Conservation (phyloP, 1,140 invertebrate species). For the Odontomachus brunneus region DNA sequence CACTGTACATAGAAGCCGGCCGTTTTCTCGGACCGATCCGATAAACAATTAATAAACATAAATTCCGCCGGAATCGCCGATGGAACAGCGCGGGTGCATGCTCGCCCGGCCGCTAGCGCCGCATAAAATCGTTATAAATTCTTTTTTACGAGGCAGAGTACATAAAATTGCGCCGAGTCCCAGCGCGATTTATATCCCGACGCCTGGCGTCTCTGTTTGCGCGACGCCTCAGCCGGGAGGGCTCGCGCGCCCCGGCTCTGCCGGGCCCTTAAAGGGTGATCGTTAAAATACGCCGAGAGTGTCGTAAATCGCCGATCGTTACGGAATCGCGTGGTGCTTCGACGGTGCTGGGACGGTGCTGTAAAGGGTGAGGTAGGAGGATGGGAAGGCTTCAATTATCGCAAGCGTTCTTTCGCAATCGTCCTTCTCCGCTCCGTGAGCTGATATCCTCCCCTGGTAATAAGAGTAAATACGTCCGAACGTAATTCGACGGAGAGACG, state of each 20-base stretch:
- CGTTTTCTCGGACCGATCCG: conserved; percentile 51
- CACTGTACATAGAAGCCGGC: conserved; percentile 25
- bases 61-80: conserved; percentile 50
- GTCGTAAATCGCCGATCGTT: conserved; percentile 67
- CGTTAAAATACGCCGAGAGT: conserved; percentile 60
- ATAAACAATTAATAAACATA: conserved; percentile 63
- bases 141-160: conserved; percentile 61
- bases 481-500: conserved; percentile 27
- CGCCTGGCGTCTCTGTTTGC: conserved; percentile 48
- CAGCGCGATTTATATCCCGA: conserved; percentile 57
- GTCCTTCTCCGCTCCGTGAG: conserved; percentile 13
- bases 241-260: background rate
- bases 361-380: background rate
- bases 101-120: conserved; percentile 26
- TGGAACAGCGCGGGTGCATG: conserved; percentile 23
- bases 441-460: conserved; percentile 44
- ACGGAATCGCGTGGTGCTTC: conserved; percentile 37
- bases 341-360: background rate
- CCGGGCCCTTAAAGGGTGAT: conserved; percentile 30
- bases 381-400: conserved; percentile 66
- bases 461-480: conserved; percentile 47
- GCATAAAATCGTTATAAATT: conserved; percentile 63
- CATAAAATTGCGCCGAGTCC: conserved; percentile 55
- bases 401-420: conserved; percentile 8
- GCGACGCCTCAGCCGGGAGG: conserved; percentile 38